Base-by-base conservation (phyloP, 2,888 invertebrate species). In the Corythucha ciliata region DNA sequence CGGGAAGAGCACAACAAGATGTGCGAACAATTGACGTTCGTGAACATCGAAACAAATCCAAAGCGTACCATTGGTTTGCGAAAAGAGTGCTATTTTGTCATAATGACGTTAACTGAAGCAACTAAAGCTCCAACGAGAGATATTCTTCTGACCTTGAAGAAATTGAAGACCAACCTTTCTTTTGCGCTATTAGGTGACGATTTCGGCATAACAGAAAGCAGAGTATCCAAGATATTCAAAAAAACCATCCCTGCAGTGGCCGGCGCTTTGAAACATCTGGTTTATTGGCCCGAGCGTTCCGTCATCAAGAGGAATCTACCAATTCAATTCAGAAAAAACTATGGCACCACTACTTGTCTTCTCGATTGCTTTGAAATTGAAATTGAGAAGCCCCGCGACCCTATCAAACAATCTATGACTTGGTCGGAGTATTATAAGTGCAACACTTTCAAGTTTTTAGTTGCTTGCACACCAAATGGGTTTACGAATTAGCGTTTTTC, bases 391-490 rank as follows among this genome's bases (percentile, higher is more conserved):
- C 63, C 63, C 16, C 29, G 45, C 18, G 48, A 61, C 52, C 52
- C 61, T 12, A 39, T 60, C 14, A 27, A 58, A 14, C 62, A 61
- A 55, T 49, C 61, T 6, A 39, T 61, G 4, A 63, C 61, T 14
- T 65, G 64, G 63, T 63, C 63, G 4, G 59, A 62, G 6, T 64
- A 63, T 36, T 63, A 64, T 54, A 62, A 63, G 22, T 59, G 58
- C 41, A 64, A 65, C 42, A 64, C 64, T 10, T 39, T 65, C 12
- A 66, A 66, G 53, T 65, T 63, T 56, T 54, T 64, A 27, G 55
- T 63, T 22, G 60, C 58, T 18, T 55, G 52, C 27, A 62, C 64
- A 21, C 63, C 65, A 3, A 61, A 63, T 61, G 63, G 66, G 2
- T 45, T 64, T 2, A n/a, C n/a, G n/a, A n/a, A n/a, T n/a, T n/a